A percentile compares a stretch with the other conserved stretches of the same genome.
phyloP scores from a whole-genome alignment of 2,888 invertebrate species.

The Neoascia interrupta region DNA sequence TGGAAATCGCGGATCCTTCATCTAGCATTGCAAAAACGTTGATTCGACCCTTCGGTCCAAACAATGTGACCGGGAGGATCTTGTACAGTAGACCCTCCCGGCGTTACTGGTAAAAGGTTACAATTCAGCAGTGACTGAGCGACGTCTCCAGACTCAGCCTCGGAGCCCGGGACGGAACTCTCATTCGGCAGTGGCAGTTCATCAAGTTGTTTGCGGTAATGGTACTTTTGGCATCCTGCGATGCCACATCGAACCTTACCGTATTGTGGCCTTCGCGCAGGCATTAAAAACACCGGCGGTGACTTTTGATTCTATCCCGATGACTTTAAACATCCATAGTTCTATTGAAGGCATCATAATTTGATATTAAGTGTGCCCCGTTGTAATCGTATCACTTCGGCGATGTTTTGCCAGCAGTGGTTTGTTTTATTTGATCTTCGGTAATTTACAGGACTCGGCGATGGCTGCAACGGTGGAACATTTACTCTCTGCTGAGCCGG shows the following conservation, averaged over 20 bases:
- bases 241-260: slow-evolving; percentile 22
- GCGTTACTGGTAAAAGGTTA: not conserved
- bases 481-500: not conserved
- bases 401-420: no score
- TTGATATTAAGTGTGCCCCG: slow-evolving; percentile 2
- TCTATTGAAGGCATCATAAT: slow-evolving; percentile 2
- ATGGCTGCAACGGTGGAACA: not conserved
- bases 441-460: not conserved
- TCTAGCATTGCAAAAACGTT: no score
- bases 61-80: no score
- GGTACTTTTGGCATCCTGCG: no score
- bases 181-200: no score
- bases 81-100: no score
- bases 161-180: no score
- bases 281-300: no score
- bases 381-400: not conserved
- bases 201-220: no score
- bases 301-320: slow-evolving; percentile 36
- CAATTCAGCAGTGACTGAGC: no score
- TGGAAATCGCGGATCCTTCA: not conserved
- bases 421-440: not conserved
- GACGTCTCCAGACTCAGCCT: no score
- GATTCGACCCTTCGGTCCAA: slow-evolving; percentile 3
- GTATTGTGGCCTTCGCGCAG: slow-evolving; percentile 15
- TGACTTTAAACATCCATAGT: not conserved